Conservation (phyloP, 2,113 vertebrate genomes). For the Apaloderma vittatum region DNA sequence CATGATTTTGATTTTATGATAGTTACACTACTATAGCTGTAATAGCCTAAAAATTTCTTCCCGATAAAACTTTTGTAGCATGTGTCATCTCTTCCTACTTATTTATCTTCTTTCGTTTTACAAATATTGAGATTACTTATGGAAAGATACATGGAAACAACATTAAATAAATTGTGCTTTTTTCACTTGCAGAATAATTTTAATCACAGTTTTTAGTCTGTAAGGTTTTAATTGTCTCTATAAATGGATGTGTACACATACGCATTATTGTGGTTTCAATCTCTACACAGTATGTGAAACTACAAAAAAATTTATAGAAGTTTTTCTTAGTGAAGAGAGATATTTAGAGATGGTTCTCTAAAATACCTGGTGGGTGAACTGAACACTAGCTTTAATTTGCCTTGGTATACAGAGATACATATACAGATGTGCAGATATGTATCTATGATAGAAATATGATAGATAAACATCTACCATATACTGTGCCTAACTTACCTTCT, state of each 20-base stretch:
- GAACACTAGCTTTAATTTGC: not conserved
- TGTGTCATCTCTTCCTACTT: not conserved
- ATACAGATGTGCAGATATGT: fast-evolving
- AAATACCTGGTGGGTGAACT: not conserved
- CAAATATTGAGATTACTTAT: not conserved
- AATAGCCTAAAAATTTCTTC: not conserved
- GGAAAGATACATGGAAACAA: not conserved
- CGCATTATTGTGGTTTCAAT: not conserved
- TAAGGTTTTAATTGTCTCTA: not conserved
- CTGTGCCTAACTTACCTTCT: constrained; percentile 83
- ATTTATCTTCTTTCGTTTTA: not conserved
- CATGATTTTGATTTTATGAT: not conserved
- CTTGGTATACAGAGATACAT: not conserved
- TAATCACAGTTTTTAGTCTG: not conserved
- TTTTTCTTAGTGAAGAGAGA: not conserved
- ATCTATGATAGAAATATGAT: fast-evolving
- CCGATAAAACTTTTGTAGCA: not conserved
- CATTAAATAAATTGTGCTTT: not conserved
- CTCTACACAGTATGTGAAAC: not conserved
- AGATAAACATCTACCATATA: fast-evolving
- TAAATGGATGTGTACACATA: not conserved
- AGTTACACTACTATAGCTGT: not conserved
- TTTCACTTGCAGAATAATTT: not conserved
- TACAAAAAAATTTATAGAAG: not conserved
- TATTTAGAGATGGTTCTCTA: not conserved